Evolutionary conservation across 2,888 invertebrate genomes (phyloP).

Genomic region (Calephelis perditalis): DNA sequence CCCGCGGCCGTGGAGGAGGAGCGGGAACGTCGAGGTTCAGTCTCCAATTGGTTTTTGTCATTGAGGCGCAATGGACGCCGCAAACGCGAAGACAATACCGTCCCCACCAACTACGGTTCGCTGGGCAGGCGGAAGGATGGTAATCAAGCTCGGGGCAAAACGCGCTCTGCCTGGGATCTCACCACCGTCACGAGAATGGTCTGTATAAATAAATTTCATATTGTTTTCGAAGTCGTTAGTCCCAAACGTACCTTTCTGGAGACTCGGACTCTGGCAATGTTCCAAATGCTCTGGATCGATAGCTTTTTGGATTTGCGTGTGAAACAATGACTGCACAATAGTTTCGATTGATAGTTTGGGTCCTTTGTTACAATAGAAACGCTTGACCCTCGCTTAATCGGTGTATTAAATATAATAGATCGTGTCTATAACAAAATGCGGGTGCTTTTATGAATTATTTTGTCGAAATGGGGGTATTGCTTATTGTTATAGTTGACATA

Average conservation of each 20-base stretch:
- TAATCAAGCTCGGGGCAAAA: conserved; percentile 64
- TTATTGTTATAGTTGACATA: too few relatives aligned
- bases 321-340: conserved; percentile 50
- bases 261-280: conserved; percentile 54
- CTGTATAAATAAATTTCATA: conserved; percentile 50
- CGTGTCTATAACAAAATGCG: too few relatives aligned
- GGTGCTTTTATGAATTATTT: too few relatives aligned
- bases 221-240: conserved; percentile 30
- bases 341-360: conserved; percentile 20
- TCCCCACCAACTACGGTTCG: conserved; percentile 69
- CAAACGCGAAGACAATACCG: conserved; percentile 60
- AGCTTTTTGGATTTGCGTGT: conserved; percentile 54
- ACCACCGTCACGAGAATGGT: conserved; percentile 77
- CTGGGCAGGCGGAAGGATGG: conserved; percentile 72
- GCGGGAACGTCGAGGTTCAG: conserved; percentile 78
- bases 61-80: conserved; percentile 80
- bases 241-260: conserved; percentile 47
- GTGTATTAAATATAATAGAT: too few relatives aligned
- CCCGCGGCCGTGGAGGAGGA: conserved; percentile 74
- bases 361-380: too few relatives aligned
- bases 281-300: conserved; percentile 72
- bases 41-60: conserved; percentile 90
- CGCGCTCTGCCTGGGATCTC: conserved; percentile 80
- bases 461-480: too few relatives aligned
- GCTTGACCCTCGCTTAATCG: too few relatives aligned